Base-by-base conservation (phyloP, 2,797 vertebrate species). In the Neosilurus hyrtlii region DNA sequence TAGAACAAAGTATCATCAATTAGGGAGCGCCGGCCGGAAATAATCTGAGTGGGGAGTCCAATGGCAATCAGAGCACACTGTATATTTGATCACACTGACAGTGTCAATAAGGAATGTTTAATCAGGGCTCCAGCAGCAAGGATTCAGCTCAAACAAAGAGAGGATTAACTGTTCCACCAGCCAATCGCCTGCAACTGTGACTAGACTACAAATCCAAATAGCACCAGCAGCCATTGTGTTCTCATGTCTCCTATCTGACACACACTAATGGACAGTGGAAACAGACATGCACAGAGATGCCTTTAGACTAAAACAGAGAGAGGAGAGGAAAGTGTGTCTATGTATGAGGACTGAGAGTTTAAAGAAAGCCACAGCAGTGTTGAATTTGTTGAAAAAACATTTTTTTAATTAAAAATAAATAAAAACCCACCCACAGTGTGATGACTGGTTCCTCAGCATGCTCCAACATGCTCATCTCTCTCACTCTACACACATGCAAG, bases 101-200 rank as follows among this genome's bases (percentile, higher is more conserved):
- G 77, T 87, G 89, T 91, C 91, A 92, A 90, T 89, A 90, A 83
- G 59, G 83, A 82, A 83, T 85, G 87, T 87, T 87, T 86, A 90
- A 90, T 90, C 83, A 79, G 87, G 85, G 85, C 80, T 89, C 83
- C 74, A 85, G 80, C 86, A 83, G 84, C 82, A 86, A 82, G 72
- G 79, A 71, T 86, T 86, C 83, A 85, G 83, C 82, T 81, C 86
- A 92, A 91, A 93, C 90, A 92, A 89, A 88, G 83, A 87, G 85
- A 66, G 86, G 90, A 91, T 92, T 90, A 94, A 89, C 88, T 87
- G 88, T 89, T 86, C 87, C 83, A 85, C 84, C 87, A 84, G 90
- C 84, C 65, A 79, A 70, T 86, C 83, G 85, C 85, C 82, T 87
- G 82, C 88, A 84, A 86, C 88, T 88, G 86, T 89, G 89, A 91